A percentile compares a stretch with the other conserved stretches of the same genome.
Conservation (phyloP, 1,140 invertebrate genomes). For the Drosophila hydei region DNA sequence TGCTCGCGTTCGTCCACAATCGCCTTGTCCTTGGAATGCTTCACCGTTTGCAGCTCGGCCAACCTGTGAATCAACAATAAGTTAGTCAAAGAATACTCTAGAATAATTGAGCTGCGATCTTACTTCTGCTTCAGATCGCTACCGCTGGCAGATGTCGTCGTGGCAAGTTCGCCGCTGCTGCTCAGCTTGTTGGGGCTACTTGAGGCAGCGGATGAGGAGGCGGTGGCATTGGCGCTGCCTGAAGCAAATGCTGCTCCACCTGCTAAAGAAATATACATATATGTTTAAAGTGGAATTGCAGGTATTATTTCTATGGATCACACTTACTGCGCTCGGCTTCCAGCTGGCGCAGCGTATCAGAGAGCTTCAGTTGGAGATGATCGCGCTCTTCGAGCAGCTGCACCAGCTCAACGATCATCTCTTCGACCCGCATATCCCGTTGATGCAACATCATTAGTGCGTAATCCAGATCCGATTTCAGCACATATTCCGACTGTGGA, state of each 20-base stretch:
- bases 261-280: conserved; percentile 11
- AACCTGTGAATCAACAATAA: conserved; percentile 84
- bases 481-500: conserved; percentile 64
- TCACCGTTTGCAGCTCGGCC: conserved; percentile 89
- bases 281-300: not conserved
- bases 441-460: conserved; percentile 94
- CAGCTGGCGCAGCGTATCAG: conserved; percentile 90
- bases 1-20: conserved; percentile 90
- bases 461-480: conserved; percentile 90
- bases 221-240: not conserved
- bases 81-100: not conserved
- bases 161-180: conserved; percentile 37
- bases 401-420: conserved; percentile 93
- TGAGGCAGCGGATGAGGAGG: conserved; percentile 25
- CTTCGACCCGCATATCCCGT: conserved; percentile 93
- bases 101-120: conserved; percentile 3
- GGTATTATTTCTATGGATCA: not conserved
- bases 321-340: conserved; percentile 85
- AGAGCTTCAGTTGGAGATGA: conserved; percentile 91
- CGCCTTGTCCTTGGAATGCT: conserved; percentile 89
- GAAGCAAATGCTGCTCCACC: conserved; percentile 9
- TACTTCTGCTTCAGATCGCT: conserved; percentile 78
- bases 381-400: conserved; percentile 93
- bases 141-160: conserved; percentile 30
- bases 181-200: conserved; percentile 35